Evolutionary conservation across 30 jellyfish, hydroid and myxozoan species (phyloP), one percentile per base, ranked within the genome.

Genomic region (Rhopilema esculentum): DNA sequence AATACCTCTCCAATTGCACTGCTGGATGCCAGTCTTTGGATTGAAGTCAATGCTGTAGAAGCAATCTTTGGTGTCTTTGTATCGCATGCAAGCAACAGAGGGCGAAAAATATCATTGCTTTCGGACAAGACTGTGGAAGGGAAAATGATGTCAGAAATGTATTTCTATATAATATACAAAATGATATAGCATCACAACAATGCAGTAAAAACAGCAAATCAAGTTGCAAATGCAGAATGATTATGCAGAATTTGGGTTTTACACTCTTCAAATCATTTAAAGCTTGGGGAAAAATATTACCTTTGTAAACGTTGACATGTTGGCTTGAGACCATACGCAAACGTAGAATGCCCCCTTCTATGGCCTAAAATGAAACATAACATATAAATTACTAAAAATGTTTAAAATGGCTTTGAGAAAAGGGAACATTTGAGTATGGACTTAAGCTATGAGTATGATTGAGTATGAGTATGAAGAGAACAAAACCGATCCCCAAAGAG

Each of bases 1-100:
- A 90, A 26, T 79, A 94, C 98, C 94, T 94, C 97, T 72, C 97
- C 98, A 72, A 94, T 74, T 1, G 97, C 95, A 49, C 90, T 74
- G 72, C 97, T 75, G 21, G 97, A 83, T 20, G 98, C 98, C 65
- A 94, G 66, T 68, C 97, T 66, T 77, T 94, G 98, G 25, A 94
- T 40, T 28, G 97, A 89, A 20, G 98, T 85, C 49, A 94, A 77
- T 27, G 97, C 95, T 49, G 95, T 84, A 19, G 98, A 97, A 7
- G 94, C 91, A 94, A 94, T 89, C 68, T 94, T 94, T 16, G 89
- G 85, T 21, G 77, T 82, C 68, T 89, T 94, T 73, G 98, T 82
- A 28, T 90, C 97, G 52, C 96, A 90, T 1, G 97, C 98, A 63
- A 89, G 94, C 1, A 94, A 82, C 62, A 94, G 86, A n/a, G 98